Percentiles rank a stretch among this genome's conserved stretches.
phyloP scores from a whole-genome alignment of 2,888 invertebrate genomes.

The Polyploca ridens region DNA sequence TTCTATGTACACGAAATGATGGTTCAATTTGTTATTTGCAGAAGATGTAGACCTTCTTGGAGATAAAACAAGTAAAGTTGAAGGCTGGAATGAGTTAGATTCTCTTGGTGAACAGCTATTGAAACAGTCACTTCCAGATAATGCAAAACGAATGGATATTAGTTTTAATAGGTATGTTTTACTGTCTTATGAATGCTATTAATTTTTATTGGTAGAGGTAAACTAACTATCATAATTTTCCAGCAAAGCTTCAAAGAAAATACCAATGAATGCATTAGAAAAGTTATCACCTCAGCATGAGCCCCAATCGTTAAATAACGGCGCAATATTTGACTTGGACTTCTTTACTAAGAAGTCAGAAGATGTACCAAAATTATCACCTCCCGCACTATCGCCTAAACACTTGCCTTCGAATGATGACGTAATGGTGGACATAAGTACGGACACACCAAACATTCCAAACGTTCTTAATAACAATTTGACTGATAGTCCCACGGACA shows the following conservation, averaged over 20 bases:
- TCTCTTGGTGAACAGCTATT: constrained; percentile 92
- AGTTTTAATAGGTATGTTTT: constrained; percentile 63
- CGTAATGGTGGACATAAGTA: constrained; percentile 84
- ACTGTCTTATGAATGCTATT: background rate
- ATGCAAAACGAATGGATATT: constrained; percentile 63
- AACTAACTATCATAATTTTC: constrained; percentile 35
- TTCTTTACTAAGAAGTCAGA: constrained; percentile 75
- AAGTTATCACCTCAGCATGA: constrained; percentile 68
- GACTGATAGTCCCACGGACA: constrained; percentile 46
- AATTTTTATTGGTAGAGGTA: constrained; percentile 28
- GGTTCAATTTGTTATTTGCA: constrained; percentile 27
- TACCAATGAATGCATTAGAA: constrained; percentile 86
- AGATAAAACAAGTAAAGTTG: constrained; percentile 57
- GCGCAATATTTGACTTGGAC: constrained; percentile 76
- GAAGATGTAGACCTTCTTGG: constrained; percentile 66
- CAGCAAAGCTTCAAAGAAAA: constrained; percentile 83
- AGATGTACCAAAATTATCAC: constrained; percentile 31
- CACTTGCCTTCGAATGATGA: constrained; percentile 68
- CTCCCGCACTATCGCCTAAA: constrained; percentile 26
- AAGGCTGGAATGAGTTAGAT: constrained; percentile 90
- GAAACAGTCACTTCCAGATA: constrained; percentile 87
- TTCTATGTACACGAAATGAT: background rate
- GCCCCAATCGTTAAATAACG: constrained; percentile 40
- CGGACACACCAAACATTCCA: constrained; percentile 53
- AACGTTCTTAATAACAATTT: constrained; percentile 36